Conservation (phyloP, 2,113 vertebrate species). For the Poicephalus meyeri region DNA sequence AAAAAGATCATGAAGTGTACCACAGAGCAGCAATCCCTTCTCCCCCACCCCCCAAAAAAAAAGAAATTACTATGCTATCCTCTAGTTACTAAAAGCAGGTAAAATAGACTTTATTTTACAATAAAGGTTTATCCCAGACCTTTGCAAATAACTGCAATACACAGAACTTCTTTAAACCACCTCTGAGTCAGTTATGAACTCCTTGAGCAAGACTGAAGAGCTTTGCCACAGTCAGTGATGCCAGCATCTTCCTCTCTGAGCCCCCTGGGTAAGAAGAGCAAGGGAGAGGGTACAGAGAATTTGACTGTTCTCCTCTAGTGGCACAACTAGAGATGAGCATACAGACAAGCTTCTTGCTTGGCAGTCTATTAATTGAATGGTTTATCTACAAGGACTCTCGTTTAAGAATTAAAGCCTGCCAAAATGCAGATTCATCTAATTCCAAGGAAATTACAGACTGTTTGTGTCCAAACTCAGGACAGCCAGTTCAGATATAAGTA, state of each 20-base stretch:
- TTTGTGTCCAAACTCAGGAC: not conserved
- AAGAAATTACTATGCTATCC: not conserved
- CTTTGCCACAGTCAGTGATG: not conserved
- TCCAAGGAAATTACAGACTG: not conserved
- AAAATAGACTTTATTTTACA: not conserved
- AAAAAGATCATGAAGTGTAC: not conserved
- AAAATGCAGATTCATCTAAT: not conserved
- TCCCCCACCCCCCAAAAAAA: too few relatives aligned
- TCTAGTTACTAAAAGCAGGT: not conserved
- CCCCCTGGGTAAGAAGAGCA: not conserved
- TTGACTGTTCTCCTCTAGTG: not conserved
- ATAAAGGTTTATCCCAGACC: not conserved
- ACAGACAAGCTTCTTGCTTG: not conserved
- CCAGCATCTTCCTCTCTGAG: not conserved
- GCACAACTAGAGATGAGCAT: not conserved
- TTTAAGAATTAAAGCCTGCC: not conserved
- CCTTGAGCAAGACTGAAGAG: not conserved
- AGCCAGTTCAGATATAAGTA: not conserved
- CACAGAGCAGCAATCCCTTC: fast-evolving
- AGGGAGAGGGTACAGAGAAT: not conserved
- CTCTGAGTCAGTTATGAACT: not conserved
- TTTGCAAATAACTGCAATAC: not conserved
- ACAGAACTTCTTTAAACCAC: not conserved
- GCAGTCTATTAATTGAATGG: not conserved
- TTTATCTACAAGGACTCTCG: not conserved